Conservation (phyloP, 1,140 invertebrate species). For the Littorina saxatilis region DNA sequence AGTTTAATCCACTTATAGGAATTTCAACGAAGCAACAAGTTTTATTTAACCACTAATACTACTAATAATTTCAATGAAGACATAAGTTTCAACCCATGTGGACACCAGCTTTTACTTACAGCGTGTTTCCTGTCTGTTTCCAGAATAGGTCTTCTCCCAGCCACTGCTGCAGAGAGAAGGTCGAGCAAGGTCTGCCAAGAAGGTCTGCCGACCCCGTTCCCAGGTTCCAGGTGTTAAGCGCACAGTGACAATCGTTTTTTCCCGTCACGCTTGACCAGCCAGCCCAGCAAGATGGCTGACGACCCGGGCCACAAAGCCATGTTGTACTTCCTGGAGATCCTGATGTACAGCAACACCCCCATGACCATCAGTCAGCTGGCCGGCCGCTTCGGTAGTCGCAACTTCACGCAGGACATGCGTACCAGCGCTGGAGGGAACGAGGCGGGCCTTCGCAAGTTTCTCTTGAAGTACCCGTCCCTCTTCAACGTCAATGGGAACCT, state of each 20-base stretch:
- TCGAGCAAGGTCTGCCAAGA: background rate
- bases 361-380: slow-evolving; percentile 75
- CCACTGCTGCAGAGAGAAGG: slow-evolving; percentile 18
- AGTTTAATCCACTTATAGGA: too few species aligned
- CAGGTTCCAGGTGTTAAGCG: background rate
- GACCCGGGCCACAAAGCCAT: slow-evolving; percentile 76
- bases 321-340: slow-evolving; percentile 76
- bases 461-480: slow-evolving; percentile 76
- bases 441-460: slow-evolving; percentile 75
- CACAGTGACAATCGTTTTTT: background rate
- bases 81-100: too few species aligned
- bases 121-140: too few species aligned
- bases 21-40: too few species aligned
- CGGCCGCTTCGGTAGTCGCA: slow-evolving; percentile 75
- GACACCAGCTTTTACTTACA: too few species aligned
- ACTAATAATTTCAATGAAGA: too few species aligned
- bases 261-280: background rate
- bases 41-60: too few species aligned
- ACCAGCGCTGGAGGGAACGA: slow-evolving; percentile 75
- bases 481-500: slow-evolving; percentile 76
- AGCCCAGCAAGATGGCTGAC: slow-evolving; percentile 68
- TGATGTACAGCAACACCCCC: slow-evolving; percentile 75
- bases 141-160: slow-evolving; percentile 23
- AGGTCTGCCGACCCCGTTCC: background rate
- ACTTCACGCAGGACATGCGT: slow-evolving; percentile 76